Base-by-base conservation (phyloP, 2,797 vertebrate genomes). In the Echiichthys vipera region DNA sequence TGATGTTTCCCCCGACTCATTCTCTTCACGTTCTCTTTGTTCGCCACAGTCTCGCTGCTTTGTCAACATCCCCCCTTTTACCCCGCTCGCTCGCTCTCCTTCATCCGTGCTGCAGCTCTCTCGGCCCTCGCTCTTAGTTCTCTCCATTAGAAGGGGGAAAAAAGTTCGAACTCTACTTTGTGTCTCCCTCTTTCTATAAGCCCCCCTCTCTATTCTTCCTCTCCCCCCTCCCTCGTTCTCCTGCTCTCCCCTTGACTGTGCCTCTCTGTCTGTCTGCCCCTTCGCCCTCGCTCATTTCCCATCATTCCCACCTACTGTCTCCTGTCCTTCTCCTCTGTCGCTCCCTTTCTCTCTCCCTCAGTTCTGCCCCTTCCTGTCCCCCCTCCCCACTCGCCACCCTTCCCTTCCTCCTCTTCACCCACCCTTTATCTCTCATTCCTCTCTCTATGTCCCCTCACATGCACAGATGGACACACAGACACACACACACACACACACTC, bases 1-100 rank as follows among this genome's bases (percentile, higher is more conserved):
- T 95, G 95, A 95, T 94, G 95, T 95, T 94, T 93, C 93, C 94
- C 94, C 93, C 94, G 90, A 93, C 92, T 94, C 94, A 94, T 95
- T 95, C 94, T 94, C 94, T 94, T 92, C 94, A 95, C 94, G 92
- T 94, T 94, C 92, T 91, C 94, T 95, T 95, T 95, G 94, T 95
- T 94, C 93, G 88, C 92, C 90, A 91, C 87, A 94, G 92, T 94
- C 94, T 94, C 91, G 86, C 93, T 95, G 92, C 93, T 94, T 94
- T 93, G 92, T 95, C 94, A 94, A 94, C 93, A 94, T 88, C 92
- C 90, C 89, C 91, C 89, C 85, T 86, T 87, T 89, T 88, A 86
- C 88, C 73, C 50, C 71, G 58, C 77, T 64, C 68, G 7, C 79
- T 73, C 86, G 75, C 81, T 83, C 88, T 85, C 89, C 85, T 86